Conservation (phyloP, 23 tunicate genomes). For the Styela clava region DNA sequence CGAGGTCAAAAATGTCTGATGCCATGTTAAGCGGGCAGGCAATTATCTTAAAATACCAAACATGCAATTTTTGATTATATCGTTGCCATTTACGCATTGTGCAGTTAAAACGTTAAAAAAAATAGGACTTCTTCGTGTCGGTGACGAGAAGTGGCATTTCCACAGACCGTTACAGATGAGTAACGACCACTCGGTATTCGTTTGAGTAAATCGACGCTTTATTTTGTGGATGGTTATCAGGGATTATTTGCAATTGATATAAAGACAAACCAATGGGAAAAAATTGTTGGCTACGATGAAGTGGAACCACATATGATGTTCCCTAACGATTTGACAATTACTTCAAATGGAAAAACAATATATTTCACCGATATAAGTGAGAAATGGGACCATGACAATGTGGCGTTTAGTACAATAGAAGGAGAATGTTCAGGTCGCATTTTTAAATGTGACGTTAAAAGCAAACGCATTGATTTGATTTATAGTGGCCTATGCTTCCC, state of each 20-base stretch:
- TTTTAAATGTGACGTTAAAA: neutral
- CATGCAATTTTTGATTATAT: too few species aligned
- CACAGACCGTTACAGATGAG: too few species aligned
- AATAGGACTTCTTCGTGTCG: too few species aligned
- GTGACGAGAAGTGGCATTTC: too few species aligned
- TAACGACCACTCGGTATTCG: constrained; percentile 29
- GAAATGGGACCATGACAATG: constrained; percentile 1
- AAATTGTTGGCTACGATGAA: neutral
- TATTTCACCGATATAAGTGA: constrained; percentile 11
- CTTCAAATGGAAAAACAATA: neutral
- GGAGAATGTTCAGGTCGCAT: constrained; percentile 6
- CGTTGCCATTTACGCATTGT: too few species aligned
- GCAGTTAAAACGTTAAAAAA: too few species aligned
- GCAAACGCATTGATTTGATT: neutral
- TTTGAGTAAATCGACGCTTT: neutral
- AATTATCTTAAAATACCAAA: too few species aligned
- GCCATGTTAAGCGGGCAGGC: too few species aligned
- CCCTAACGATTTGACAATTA: constrained; percentile 2
- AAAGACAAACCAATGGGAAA: neutral
- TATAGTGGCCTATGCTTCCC: neutral
- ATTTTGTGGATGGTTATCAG: constrained; percentile 13
- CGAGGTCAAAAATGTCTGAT: too few species aligned
- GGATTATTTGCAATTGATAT: constrained; percentile 7
- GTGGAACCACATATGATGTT: constrained; percentile 8
- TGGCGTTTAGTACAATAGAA: neutral